Evolutionary conservation across 2,113 vertebrate species (phyloP), one percentile per base, ranked within the genome.

Genomic region (Xenopus borealis): DNA sequence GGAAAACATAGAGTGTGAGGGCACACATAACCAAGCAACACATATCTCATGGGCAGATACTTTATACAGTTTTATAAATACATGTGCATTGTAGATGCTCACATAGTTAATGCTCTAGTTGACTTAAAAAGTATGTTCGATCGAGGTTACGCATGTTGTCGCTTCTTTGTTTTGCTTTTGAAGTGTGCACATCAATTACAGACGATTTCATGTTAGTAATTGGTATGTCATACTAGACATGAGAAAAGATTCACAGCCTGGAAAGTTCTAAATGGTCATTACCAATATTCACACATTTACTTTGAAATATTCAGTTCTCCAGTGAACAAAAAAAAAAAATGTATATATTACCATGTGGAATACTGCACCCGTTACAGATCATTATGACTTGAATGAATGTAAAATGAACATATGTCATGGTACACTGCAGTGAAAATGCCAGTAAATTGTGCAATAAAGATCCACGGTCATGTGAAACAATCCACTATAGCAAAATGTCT

Each of bases 211-310:
- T 68, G 64, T 67, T 75, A 61, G 53, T 58, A 45, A 10, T 17
- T 33, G 62, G 64, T 18, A 77, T 64, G 47, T 70, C 12, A 70
- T 57, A 68, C 67, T 70, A 63, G 33, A 64, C 8, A 64, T 63
- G 61, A 63, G 73, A 62, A 76, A 47, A 70, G 47, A 64, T 64
- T 77, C 74, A 77, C 74, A 77, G 74, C 61, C 57, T 70, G 30
- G 50, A 53, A 70, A 69, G 66, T 46, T 76, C 62, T 62, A 64
- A 40, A 55, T 65, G 14, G 17, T 63, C 67, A 52, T 20, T 45
- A 76, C 58, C 63, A 76, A 64, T 52, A 58, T 47, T 40, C 33
- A 40, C 33, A 40, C 3, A 40, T 2, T 40, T 40, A 40, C 33
- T 40, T 40, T 40, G 33, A 74, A 47, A 75, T 27, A 10, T 61